Base-by-base conservation (phyloP, 2,113 vertebrate species). In the Pedionomus torquatus region DNA sequence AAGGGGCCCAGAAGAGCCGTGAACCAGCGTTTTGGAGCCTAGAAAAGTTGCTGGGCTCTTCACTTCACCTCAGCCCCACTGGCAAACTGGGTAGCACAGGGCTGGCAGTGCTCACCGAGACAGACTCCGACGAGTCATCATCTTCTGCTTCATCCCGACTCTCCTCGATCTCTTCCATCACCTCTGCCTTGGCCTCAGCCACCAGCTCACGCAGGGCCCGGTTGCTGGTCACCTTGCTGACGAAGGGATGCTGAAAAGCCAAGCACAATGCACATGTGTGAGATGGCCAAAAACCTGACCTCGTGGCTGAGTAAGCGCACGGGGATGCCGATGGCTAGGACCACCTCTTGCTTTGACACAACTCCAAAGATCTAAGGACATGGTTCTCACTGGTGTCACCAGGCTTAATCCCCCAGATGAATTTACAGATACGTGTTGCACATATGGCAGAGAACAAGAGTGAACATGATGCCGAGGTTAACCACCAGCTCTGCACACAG, bases 121-220 rank as follows among this genome's bases (percentile, higher is more conserved):
- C 26, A 10, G 95, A 79, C 12, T 98, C 98, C 0, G 79, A 76
- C 0, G 96, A 37, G 8, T 98, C 98, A 0, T 98, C 98, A 5
- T 98, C 98, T 37, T 98, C 98, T 0, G 31, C 98, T 80, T 98
- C 98, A 1, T 98, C 98, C 52, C 98, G 96, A 61, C 97, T 97
- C 8, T 98, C 98, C 93, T 98, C 98, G 0, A 98, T 98, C 97
- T 98, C 98, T 83, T 98, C 98, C 98, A 98, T 98, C 84, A 99
- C 99, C 94, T 99, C 99, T 5, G 99, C 99, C 95, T 99, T 99
- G 77, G 99, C 99, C 96, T 99, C 99, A 0, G 99, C 99, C 96
- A 99, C 99, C 97, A 99, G 98, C 95, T 99, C 99, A 17, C 98
- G 93, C 90, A 99, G 96, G 2, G 99, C 99, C 65, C 98, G 98